Evolutionary conservation across 2,797 vertebrate species (phyloP).

Genomic region (Centroberyx gerrardi): DNA sequence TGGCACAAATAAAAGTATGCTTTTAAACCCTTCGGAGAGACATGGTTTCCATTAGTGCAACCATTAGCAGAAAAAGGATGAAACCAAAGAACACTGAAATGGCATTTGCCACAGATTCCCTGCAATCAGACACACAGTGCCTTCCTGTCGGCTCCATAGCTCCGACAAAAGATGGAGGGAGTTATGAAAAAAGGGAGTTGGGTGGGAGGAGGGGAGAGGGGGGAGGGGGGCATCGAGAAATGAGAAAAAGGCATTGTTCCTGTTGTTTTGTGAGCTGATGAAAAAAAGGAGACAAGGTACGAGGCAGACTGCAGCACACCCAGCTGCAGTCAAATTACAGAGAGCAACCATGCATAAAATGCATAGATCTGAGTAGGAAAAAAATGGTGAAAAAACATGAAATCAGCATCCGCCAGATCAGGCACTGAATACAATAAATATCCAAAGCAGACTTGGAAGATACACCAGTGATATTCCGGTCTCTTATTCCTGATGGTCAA

Average conservation of each 20-base stretch:
- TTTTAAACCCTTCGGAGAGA: no score
- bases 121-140: slow-evolving; percentile 56
- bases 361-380: slow-evolving; percentile 33
- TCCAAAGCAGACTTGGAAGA: slow-evolving; percentile 1
- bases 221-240: slow-evolving; percentile 51
- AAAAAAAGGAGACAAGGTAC: slow-evolving; percentile 65
- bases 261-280: slow-evolving; percentile 64
- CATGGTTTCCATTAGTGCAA: slow-evolving; percentile 2
- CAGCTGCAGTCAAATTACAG: slow-evolving; percentile 60
- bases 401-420: slow-evolving; percentile 48
- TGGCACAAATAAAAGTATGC: no score
- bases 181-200: slow-evolving; percentile 38
- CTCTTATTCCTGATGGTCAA: neutral
- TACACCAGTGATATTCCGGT: neutral
- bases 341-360: slow-evolving; percentile 52
- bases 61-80: neutral
- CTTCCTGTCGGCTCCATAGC: slow-evolving; percentile 45
- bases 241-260: slow-evolving; percentile 67
- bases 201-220: neutral
- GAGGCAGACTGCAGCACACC: slow-evolving; percentile 41
- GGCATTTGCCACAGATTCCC: slow-evolving; percentile 42
- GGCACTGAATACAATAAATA: slow-evolving; percentile 27
- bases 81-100: slow-evolving; percentile 35
- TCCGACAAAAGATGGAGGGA: slow-evolving; percentile 50
- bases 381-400: slow-evolving; percentile 40